Conservation (phyloP, 2,113 vertebrate species). For the Elanus axillaris region DNA sequence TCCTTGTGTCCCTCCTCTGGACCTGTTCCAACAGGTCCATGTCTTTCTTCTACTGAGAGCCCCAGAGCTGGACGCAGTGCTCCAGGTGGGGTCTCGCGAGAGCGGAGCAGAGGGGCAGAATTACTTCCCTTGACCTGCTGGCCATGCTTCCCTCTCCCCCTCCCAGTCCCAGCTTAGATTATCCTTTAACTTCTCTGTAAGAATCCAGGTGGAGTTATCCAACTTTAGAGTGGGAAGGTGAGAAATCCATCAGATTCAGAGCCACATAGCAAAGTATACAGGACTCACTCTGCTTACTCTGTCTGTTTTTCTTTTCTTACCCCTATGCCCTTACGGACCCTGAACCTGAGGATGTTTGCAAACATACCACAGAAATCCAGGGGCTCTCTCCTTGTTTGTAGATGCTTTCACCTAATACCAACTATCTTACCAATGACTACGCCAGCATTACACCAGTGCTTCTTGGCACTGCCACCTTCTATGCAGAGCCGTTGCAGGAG, state of each 20-base stretch:
- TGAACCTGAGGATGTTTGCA: background rate
- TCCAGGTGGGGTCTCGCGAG: background rate
- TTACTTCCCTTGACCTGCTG: background rate
- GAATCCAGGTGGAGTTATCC: background rate
- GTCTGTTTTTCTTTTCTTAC: background rate
- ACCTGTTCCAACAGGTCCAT: background rate
- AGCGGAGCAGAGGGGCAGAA: background rate
- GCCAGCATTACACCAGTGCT: no score
- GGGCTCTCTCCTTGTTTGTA: background rate
- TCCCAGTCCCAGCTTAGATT: background rate
- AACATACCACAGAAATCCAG: background rate
- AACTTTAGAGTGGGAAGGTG: background rate
- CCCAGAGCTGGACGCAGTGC: background rate
- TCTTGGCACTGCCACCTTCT: background rate
- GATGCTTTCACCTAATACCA: background rate
- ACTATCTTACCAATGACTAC: background rate
- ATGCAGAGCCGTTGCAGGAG: background rate
- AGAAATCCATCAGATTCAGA: background rate
- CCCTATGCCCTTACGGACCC: fast-evolving
- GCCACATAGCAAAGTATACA: background rate
- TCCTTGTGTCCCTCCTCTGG: background rate
- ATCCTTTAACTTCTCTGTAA: background rate
- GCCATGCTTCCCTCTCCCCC: background rate
- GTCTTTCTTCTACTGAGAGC: background rate
- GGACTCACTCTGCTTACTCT: background rate